Base-by-base conservation (phyloP, 2,888 invertebrate genomes). In the Eulithis prunata region DNA sequence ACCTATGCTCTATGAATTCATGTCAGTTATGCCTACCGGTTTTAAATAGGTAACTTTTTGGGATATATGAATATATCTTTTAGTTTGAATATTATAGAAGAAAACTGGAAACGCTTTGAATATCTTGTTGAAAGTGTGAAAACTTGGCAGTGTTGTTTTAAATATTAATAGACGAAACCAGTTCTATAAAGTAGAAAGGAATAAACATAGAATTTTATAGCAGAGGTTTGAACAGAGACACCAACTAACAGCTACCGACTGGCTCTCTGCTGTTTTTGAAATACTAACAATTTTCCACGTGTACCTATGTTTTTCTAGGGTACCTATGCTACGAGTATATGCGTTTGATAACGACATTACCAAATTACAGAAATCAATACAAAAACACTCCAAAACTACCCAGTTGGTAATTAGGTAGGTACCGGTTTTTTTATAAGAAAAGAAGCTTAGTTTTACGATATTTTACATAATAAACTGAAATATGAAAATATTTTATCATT, bases 151-250 rank as follows among this genome's bases (percentile, higher is more conserved):
- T 46, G 28, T 55, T 62, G 47, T 47, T 58, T 64, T 43, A 54
- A 43, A 54, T 47, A 58, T 47, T 59, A 59, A 59, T 59, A 21
- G 47, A 49, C 21, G 21, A 36, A 57, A 59, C 59, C 49, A 4
- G 64, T 58, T 64, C 6, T 54, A 3, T 49, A 38, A 54, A 49
- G 51, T 45, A 14, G 52, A 62, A 32, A 43, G 14, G n/a, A 59
- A 51, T 64, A 59, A 55, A 64, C 32, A 43, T 21, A 0, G 4
- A 43, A 54, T 43, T 62, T 67, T 57, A 57, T 47, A 46, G 32
- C 32, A 38, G 43, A 60, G 32, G 7, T 52, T 36, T 62, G 41
- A 41, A 41, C 10, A n/a, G 41, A 43, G 58, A 49, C 14, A 53
- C 32, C 4, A 53, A 54, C 49, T 4, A 52, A 62, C 32, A 43